Evolutionary conservation across 2,113 vertebrate species (phyloP), one percentile per base, ranked within the genome.

Genomic region (Columbina picui): DNA sequence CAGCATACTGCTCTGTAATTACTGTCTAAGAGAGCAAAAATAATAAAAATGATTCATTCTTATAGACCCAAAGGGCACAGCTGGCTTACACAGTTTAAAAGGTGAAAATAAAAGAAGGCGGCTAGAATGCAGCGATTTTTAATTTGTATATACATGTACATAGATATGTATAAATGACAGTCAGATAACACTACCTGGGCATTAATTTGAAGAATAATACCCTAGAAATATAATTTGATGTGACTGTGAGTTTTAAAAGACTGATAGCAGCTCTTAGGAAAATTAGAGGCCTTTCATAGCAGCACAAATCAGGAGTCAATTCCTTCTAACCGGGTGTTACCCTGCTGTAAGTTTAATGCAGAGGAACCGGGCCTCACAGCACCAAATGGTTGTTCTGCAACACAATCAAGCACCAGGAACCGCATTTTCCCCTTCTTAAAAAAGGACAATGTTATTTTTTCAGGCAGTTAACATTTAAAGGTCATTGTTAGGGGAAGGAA

Each of bases 391-490:
- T 90, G 59, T 65, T 94, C 43, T 73, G 50, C 82, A 90, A 76
- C 76, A 94, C 69, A 93, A 26, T 70, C 53, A 67, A 93, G 59
- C 49, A 91, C 23, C 39, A 75, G 65, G 65, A 95, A 71, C 55
- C 67, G 55, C 39, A 39, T 84, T 84, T 87, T 22, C 45, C 26
- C 49, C 14, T 7, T 73, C 73, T 92, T 47, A 29, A 69, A 88
- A 77, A 87, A 85, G 53, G 81, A 92, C 74, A 83, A 78, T 59
- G 60, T 88, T 93, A 53, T 85, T 90, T 93, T 97, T 96, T 95
- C 41, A 90, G 53, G 81, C 67, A 91, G 64, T 94, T 97, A 97
- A 96, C 95, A 97, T 97, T 96, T 97, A 97, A 96, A 97, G 91
- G 95, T 97, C 96, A 95, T 81, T 75, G 79, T 95, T 86, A 69